Conservation (phyloP, 1,140 invertebrate genomes). For the Drosophila setifemur region DNA sequence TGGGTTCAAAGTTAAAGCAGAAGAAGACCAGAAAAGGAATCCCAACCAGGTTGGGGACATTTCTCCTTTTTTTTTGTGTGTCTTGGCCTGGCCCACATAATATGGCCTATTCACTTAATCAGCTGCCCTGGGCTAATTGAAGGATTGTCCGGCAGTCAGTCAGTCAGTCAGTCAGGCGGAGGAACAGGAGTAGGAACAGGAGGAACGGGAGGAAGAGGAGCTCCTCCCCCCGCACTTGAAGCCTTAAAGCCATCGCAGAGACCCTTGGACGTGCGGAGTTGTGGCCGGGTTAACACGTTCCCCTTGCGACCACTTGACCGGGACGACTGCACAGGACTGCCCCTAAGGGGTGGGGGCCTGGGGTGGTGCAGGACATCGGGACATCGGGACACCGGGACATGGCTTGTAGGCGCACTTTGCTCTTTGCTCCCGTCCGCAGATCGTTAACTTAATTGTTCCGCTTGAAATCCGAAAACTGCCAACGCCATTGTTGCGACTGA, state of each 20-base stretch:
- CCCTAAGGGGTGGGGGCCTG: too few relatives aligned
- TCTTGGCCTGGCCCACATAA: constrained; percentile 23
- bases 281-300: constrained; percentile 48
- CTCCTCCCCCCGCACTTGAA: too few relatives aligned
- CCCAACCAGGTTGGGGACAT: constrained; percentile 8
- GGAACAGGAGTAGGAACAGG: too few relatives aligned
- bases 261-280: too few relatives aligned
- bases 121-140: constrained; percentile 55
- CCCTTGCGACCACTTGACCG: background rate
- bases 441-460: constrained; percentile 80
- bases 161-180: too few relatives aligned
- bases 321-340: constrained; percentile 1
- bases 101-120: constrained; percentile 60
- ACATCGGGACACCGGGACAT: background rate
- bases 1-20: constrained; percentile 16
- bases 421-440: constrained; percentile 68
- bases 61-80: background rate
- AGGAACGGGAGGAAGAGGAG: too few relatives aligned
- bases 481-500: constrained; percentile 74
- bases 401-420: constrained; percentile 64
- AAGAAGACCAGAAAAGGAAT: background rate
- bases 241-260: constrained; percentile 14
- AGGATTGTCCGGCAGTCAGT: constrained; percentile 8
- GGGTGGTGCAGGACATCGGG: too few relatives aligned
- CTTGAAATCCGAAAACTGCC: constrained; percentile 76